Percentiles rank a stretch among this genome's conserved stretches.
phyloP scores from a whole-genome alignment of 2,888 invertebrate genomes.

The Lycaena phlaeas region DNA sequence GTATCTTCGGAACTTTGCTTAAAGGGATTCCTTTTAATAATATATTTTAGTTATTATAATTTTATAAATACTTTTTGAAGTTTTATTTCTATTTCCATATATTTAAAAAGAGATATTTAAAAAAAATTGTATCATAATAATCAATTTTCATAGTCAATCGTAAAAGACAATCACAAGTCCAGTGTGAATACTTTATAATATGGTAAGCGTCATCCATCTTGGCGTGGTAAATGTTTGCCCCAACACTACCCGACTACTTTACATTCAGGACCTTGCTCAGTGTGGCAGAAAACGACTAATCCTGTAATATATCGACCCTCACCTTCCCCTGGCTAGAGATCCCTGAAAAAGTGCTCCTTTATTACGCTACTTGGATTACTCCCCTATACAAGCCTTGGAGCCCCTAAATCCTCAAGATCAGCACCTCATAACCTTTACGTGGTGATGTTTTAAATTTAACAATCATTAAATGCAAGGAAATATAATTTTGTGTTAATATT shows the following conservation, averaged over 20 bases:
- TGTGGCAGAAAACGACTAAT: constrained; percentile 58
- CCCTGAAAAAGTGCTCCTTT: constrained; percentile 58
- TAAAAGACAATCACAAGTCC: too few species aligned
- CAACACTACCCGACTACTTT: constrained; percentile 35
- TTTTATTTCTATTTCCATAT: too few species aligned
- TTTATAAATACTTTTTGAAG: too few species aligned
- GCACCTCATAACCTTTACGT: constrained; percentile 6
- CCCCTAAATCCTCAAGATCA: constrained; percentile 25
- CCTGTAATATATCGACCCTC: constrained; percentile 66
- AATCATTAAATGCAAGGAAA: not conserved
- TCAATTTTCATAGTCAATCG: too few species aligned
- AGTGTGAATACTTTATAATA: constrained; percentile 13
- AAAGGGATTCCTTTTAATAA: too few species aligned
- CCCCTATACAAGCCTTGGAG: constrained; percentile 26
- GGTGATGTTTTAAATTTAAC: not conserved
- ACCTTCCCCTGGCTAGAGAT: constrained; percentile 62
- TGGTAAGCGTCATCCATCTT: constrained; percentile 17
- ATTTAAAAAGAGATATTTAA: too few species aligned
- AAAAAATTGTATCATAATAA: too few species aligned
- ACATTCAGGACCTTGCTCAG: constrained; percentile 50
- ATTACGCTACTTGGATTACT: constrained; percentile 47
- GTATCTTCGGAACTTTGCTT: too few species aligned
- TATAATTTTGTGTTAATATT: too few species aligned
- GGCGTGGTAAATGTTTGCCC: constrained; percentile 24
- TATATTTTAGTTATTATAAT: too few species aligned